These are phyloP conservation scores for Drosophila algonquin DNA, from an alignment of 2,888 invertebrate species.

Conservation along the genomic window DNA sequence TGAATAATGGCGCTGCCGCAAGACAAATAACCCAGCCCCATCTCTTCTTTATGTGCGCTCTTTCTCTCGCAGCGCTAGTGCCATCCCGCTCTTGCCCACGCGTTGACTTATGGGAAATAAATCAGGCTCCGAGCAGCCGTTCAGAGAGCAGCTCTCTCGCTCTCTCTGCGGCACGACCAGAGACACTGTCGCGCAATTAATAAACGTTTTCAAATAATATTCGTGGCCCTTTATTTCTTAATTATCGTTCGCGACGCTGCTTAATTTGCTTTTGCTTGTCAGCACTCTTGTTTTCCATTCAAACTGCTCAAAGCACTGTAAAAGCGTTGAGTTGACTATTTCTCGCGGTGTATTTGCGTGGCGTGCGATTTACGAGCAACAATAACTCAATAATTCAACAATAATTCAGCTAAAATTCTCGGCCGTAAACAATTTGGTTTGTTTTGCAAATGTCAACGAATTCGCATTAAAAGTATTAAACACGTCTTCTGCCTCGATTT, in stretches of 20 bases:
- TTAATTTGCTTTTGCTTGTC: conserved; percentile 15
- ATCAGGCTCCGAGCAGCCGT: conserved; percentile 62
- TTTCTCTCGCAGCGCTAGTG: conserved; percentile 45
- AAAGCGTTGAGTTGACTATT: conserved; percentile 7
- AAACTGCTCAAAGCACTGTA: background rate
- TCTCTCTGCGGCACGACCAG: conserved; percentile 18
- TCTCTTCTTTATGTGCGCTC: conserved; percentile 56
- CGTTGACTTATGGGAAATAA: conserved; percentile 78
- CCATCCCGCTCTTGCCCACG: conserved; percentile 66
- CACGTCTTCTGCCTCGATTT: conserved; percentile 65
- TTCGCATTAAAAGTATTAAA: conserved; percentile 62
- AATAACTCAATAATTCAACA: conserved; percentile 64
- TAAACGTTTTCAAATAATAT: conserved; percentile 43
- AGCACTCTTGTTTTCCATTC: conserved; percentile 1
- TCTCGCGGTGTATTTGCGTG: conserved; percentile 25
- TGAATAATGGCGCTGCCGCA: conserved; percentile 83
- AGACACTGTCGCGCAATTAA: conserved; percentile 45
- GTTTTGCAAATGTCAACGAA: conserved; percentile 55
- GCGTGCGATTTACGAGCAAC: conserved; percentile 61
- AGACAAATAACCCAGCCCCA: conserved; percentile 84
- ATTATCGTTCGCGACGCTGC: conserved; percentile 12
- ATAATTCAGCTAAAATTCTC: conserved; percentile 61
- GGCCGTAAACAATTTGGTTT: conserved; percentile 61
- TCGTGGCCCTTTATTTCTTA: conserved; percentile 23
- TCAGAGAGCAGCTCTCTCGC: conserved; percentile 18